Conservation (phyloP, 2,888 invertebrate genomes). For the Ceramica pisi region DNA sequence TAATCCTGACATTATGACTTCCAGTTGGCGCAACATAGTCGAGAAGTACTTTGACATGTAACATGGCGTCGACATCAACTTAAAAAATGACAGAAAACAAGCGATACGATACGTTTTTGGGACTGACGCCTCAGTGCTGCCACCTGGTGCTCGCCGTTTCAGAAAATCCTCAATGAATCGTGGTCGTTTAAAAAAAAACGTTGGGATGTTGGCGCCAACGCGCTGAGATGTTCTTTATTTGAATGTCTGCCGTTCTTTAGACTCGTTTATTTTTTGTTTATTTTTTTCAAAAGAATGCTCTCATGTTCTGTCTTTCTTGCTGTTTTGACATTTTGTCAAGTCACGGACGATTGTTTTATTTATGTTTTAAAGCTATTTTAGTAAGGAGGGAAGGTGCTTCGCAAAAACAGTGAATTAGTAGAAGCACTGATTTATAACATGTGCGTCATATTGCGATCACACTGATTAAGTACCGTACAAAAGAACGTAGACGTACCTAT, state of each 20-base stretch:
- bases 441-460: no score
- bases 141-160: no score
- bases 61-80: no score
- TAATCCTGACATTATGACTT: conserved; percentile 76
- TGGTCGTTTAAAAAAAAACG: conserved; percentile 84
- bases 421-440: no score
- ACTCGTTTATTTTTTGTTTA: conserved; percentile 72
- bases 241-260: conserved; percentile 78
- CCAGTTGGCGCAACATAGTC: conserved; percentile 28
- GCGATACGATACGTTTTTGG: no score
- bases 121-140: no score
- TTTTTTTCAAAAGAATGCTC: conserved; percentile 68
- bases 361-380: conserved; percentile 47
- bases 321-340: conserved; percentile 66
- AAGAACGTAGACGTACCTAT: no score
- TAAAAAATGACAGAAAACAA: no score
- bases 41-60: no score
- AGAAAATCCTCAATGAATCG: conserved; percentile 74
- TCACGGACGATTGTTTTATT: conserved; percentile 58
- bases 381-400: background rate
- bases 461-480: no score
- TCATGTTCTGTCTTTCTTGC: conserved; percentile 71
- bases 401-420: no score
- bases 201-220: conserved; percentile 89
- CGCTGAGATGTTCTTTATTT: conserved; percentile 87